phyloP scores from a whole-genome alignment of 2,113 vertebrate species.

The Turnix velox region DNA sequence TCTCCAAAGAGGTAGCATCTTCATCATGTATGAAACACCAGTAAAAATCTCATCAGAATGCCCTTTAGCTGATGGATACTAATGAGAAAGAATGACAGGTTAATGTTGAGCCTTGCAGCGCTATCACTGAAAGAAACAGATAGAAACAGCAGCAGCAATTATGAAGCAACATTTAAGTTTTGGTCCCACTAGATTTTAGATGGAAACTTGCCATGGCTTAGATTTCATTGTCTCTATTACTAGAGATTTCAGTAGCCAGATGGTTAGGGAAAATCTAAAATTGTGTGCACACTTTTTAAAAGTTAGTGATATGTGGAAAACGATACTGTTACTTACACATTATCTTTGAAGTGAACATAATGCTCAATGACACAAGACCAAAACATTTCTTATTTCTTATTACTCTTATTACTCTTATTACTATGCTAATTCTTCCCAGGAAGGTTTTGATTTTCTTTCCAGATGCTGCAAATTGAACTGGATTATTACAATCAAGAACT shows the following conservation, averaged over 20 bases:
- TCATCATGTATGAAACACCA: background rate
- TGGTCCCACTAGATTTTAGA: constrained; percentile 14
- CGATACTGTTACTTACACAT: background rate
- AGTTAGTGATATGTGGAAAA: constrained; percentile 4
- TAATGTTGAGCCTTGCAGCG: background rate
- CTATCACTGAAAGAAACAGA: background rate
- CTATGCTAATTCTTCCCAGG: constrained; percentile 21
- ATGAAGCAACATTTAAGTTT: constrained; percentile 16
- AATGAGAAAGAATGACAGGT: background rate
- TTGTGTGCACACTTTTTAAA: constrained; percentile 2
- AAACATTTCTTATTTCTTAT: background rate
- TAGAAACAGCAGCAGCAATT: background rate
- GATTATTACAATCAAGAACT: background rate
- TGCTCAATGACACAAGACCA: constrained; percentile 35
- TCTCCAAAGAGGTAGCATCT: background rate
- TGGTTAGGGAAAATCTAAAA: constrained; percentile 11
- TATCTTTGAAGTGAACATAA: constrained; percentile 12
- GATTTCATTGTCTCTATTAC: constrained; percentile 6
- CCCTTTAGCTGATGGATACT: background rate
- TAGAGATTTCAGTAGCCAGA: constrained; percentile 22
- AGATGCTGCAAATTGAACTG: constrained; percentile 13
- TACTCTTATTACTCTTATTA: background rate
- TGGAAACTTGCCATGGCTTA: background rate
- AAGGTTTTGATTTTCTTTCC: constrained; percentile 40
- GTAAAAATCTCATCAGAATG: background rate